phyloP scores from a whole-genome alignment of 2,113 vertebrate species.

The Mormyrus lacerda region DNA sequence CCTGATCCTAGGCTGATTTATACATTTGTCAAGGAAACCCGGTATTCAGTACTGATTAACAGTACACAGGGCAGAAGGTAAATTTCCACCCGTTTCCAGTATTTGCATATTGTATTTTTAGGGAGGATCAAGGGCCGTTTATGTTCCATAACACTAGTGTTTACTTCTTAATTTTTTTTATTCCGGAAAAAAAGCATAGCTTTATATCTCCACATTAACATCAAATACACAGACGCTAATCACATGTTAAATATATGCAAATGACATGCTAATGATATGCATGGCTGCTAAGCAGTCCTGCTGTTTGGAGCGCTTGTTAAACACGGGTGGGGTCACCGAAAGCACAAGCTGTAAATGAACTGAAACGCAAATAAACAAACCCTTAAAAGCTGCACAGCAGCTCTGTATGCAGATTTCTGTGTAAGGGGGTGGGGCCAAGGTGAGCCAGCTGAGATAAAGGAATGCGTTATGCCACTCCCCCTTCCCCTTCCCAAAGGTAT shows the following conservation, averaged over 20 bases:
- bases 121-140: constrained; percentile 3
- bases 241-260: constrained; percentile 61
- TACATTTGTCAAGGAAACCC: background rate
- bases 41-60: background rate
- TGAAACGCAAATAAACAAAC: constrained; percentile 75
- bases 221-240: constrained; percentile 73
- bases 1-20: background rate
- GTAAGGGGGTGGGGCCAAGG: background rate
- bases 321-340: constrained; percentile 68
- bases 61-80: background rate
- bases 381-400: constrained; percentile 55
- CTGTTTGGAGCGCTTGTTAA: constrained; percentile 68
- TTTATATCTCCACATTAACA: constrained; percentile 68
- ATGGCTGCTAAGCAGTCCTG: constrained; percentile 67
- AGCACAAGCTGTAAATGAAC: constrained; percentile 65
- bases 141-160: constrained; percentile 45
- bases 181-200: constrained; percentile 46
- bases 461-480: background rate
- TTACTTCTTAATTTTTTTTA: constrained; percentile 40
- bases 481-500: background rate
- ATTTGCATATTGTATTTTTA: constrained; percentile 7
- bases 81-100: background rate
- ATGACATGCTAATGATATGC: constrained; percentile 70
- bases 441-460: constrained; percentile 22
- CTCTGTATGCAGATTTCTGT: constrained; percentile 46